Conservation (phyloP, 2,113 vertebrate species). For the Gasterosteus aculeatus region DNA sequence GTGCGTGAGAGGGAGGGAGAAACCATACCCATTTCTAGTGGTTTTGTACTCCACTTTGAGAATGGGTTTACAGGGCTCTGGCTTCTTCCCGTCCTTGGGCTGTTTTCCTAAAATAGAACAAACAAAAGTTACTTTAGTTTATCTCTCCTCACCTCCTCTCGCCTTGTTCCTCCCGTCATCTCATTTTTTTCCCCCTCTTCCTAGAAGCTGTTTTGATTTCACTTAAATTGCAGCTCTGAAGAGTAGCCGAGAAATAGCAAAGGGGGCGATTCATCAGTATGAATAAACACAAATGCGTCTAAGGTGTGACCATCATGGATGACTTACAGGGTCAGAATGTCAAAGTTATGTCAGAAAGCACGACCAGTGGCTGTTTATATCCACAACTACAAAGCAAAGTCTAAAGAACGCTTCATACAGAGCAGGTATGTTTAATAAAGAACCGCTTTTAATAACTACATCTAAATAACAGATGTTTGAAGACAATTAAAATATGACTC, state of each 20-base stretch:
- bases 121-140: slow-evolving; percentile 64
- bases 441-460: slow-evolving; percentile 44
- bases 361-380: slow-evolving; percentile 7
- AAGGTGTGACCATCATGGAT: slow-evolving; percentile 26
- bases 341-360: slow-evolving; percentile 10
- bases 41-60: slow-evolving; percentile 99
- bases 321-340: slow-evolving; percentile 29
- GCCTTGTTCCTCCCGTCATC: slow-evolving; percentile 38
- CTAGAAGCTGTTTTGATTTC: slow-evolving; percentile 31
- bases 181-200: background rate
- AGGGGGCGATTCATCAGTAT: slow-evolving; percentile 38
- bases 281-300: slow-evolving; percentile 45
- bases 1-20: background rate
- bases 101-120: slow-evolving; percentile 92
- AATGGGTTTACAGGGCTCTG: slow-evolving; percentile 99
- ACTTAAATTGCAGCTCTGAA: slow-evolving; percentile 51
- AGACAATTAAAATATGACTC: slow-evolving; percentile 68
- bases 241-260: slow-evolving; percentile 36
- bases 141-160: slow-evolving; percentile 35
- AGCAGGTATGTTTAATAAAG: slow-evolving; percentile 36
- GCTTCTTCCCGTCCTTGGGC: slow-evolving; percentile 99
- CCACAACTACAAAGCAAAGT: slow-evolving; percentile 10
- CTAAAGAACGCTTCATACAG: slow-evolving; percentile 10
- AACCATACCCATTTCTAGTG: slow-evolving; percentile 90
- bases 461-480: slow-evolving; percentile 64